Conservation (phyloP, 2,888 invertebrate genomes). For the Crocallis elinguaria region DNA sequence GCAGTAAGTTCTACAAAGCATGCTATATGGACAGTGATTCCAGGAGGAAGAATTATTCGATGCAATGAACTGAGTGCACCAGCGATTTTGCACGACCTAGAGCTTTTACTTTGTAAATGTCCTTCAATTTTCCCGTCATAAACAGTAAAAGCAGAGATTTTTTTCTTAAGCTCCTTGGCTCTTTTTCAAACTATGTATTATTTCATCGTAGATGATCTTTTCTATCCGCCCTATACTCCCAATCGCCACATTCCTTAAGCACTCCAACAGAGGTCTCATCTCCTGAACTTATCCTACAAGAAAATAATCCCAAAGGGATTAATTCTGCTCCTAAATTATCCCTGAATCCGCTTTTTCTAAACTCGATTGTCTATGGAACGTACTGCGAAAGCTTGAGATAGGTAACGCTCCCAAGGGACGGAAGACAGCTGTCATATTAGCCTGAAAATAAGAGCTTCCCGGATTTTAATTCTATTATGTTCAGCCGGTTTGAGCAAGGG, state of each 20-base stretch:
- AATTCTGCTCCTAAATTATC: conserved; percentile 58
- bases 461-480: conserved; percentile 22
- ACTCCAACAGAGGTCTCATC: conserved; percentile 28
- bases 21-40: no score
- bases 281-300: conserved; percentile 37
- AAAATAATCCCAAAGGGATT: conserved; percentile 58
- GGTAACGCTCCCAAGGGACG: conserved; percentile 17
- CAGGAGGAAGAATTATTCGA: no score
- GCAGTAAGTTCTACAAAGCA: no score
- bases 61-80: no score
- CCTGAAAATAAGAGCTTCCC: conserved; percentile 20
- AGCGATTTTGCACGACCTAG: no score
- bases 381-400: conserved; percentile 25
- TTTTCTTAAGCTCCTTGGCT: no score
- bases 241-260: conserved; percentile 25
- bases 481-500: neutral
- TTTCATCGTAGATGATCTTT: conserved; percentile 1
- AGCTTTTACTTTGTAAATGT: no score
- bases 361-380: conserved; percentile 32
- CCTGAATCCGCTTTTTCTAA: conserved; percentile 44
- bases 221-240: conserved; percentile 6
- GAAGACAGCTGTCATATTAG: conserved; percentile 29
- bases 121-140: no score
- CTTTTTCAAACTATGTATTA: no score
- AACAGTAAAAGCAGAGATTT: no score